These are phyloP conservation scores for Cephus pulcher DNA, from an alignment of 2,888 invertebrate genomes.

Conservation along the genomic window DNA sequence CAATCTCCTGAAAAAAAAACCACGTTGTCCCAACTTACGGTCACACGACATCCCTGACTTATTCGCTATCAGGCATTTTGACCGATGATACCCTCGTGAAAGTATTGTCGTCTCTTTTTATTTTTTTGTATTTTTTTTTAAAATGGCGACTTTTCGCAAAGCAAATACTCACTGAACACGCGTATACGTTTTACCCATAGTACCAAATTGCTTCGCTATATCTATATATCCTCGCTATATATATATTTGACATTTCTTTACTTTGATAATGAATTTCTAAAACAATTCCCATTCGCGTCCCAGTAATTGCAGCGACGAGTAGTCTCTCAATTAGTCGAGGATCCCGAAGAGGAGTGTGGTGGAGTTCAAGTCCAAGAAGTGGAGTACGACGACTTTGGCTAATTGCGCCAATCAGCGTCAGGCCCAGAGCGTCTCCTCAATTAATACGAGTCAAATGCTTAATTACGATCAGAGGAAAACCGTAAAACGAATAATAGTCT, in stretches of 20 bases:
- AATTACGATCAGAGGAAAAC: constrained; percentile 37
- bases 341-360: background rate
- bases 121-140: background rate
- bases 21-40: background rate
- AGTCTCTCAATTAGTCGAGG: background rate
- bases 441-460: constrained; percentile 43
- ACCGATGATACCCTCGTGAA: no score
- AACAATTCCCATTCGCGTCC: background rate
- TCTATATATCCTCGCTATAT: background rate
- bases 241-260: background rate
- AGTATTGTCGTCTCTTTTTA: background rate
- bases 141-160: no score
- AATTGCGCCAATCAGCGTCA: constrained; percentile 39
- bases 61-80: no score
- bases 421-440: constrained; percentile 26
- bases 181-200: background rate
- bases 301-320: background rate
- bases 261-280: background rate
- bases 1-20: background rate
- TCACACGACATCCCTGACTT: background rate
- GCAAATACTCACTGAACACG: background rate
- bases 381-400: constrained; percentile 14
- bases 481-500: background rate
- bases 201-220: background rate
- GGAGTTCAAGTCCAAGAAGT: background rate